Percentiles rank a stretch among this genome's conserved stretches.
phyloP scores from a whole-genome alignment of 2,888 invertebrate species.

The Dryocosmus kuriphilus region DNA sequence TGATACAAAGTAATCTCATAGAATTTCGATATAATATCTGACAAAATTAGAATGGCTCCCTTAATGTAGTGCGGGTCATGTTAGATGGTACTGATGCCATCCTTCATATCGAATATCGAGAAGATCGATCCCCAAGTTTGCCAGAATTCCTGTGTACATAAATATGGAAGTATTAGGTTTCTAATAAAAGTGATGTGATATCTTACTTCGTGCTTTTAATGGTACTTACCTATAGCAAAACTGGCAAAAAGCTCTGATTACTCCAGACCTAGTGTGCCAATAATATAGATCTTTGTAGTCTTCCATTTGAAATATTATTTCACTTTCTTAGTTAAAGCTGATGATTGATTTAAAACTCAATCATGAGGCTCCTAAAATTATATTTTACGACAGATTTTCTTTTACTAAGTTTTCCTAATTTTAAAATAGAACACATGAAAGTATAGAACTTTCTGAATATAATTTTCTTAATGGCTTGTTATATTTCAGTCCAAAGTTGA shows the following conservation, averaged over 20 bases:
- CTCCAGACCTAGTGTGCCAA: neutral
- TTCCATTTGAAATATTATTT: neutral
- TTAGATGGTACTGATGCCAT: constrained; percentile 15
- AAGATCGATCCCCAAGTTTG: constrained; percentile 34
- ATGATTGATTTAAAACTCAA: too few species aligned
- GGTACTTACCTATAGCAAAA: neutral
- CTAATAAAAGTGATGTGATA: constrained; percentile 34
- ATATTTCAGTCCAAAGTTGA: too few species aligned
- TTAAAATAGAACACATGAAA: too few species aligned
- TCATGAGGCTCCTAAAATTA: too few species aligned
- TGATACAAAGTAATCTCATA: too few species aligned
- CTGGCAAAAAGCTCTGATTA: constrained; percentile 15
- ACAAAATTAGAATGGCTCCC: neutral
- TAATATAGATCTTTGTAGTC: neutral
- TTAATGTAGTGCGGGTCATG: neutral
- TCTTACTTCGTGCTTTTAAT: neutral
- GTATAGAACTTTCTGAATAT: too few species aligned
- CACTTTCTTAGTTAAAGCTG: neutral
- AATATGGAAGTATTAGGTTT: constrained; percentile 24
- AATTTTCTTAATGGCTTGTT: too few species aligned
- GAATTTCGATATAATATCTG: too few species aligned
- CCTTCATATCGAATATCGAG: constrained; percentile 18
- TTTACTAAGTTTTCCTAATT: too few species aligned
- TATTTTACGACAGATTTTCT: too few species aligned
- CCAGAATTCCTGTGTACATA: neutral